A percentile compares a stretch with the other conserved stretches of the same genome.
Evolutionary conservation across 2,113 vertebrate genomes (phyloP).

Genomic region (Anas platyrhynchos): DNA sequence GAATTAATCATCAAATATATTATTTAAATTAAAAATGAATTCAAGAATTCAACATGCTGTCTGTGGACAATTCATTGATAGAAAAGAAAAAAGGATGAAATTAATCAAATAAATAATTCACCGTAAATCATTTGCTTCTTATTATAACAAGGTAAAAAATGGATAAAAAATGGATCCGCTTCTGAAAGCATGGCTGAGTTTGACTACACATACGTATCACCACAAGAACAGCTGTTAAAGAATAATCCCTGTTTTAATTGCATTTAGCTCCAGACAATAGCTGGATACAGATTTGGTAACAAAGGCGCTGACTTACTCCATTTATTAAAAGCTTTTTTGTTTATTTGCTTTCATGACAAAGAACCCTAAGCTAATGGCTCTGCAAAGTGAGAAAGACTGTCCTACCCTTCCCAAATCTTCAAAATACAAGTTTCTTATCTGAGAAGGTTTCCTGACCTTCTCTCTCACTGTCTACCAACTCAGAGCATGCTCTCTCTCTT

Average conservation of each 20-base stretch:
- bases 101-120: constrained; percentile 68
- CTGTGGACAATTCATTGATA: constrained; percentile 21
- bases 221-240: not conserved
- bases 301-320: constrained; percentile 8
- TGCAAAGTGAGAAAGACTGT: not conserved
- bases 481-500: not conserved
- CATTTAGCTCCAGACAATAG: constrained; percentile 41
- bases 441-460: not conserved
- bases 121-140: constrained; percentile 18
- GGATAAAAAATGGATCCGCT: constrained; percentile 52
- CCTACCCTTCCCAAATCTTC: not conserved
- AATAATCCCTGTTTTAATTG: constrained; percentile 52
- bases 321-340: constrained; percentile 34
- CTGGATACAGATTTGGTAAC: not conserved
- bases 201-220: not conserved
- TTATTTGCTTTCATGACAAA: constrained; percentile 46
- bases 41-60: constrained; percentile 20
- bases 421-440: not conserved
- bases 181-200: not conserved
- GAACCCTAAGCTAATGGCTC: not conserved
- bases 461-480: not conserved
- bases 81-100: constrained; percentile 33
- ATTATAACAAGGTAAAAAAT: constrained; percentile 38
- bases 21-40: constrained; percentile 55
- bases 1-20: constrained; percentile 34